Conservation (phyloP, 2,113 vertebrate species). For the Prinia subflava region DNA sequence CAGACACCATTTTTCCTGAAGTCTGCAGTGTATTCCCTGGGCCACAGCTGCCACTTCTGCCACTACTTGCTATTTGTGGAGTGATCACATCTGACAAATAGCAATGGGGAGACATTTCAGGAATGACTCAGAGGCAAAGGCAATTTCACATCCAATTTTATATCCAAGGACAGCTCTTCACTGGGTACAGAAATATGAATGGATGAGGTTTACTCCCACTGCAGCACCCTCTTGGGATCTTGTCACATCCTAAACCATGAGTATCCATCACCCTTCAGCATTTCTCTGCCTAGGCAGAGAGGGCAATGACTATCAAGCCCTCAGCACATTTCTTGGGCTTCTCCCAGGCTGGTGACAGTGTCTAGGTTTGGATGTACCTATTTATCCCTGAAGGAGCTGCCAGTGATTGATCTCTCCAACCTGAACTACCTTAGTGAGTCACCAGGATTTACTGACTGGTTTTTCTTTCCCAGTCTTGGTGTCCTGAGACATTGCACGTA, state of each 20-base stretch:
- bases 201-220: not conserved
- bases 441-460: not conserved
- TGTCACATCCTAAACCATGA: not conserved
- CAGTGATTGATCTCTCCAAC: not conserved
- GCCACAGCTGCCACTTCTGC: conserved; percentile 51
- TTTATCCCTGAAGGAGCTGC: not conserved
- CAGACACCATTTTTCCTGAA: conserved; percentile 45
- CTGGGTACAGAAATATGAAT: conserved; percentile 3
- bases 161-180: conserved; percentile 31
- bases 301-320: not conserved
- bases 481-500: not conserved
- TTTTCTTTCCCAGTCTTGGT: not conserved
- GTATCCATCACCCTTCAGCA: not conserved
- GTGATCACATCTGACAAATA: conserved; percentile 47
- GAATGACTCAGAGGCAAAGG: conserved; percentile 50
- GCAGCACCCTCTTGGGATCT: not conserved
- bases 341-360: not conserved
- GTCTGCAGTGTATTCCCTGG: conserved; percentile 38
- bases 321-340: not conserved
- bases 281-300: not conserved
- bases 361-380: not conserved
- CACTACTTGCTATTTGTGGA: conserved; percentile 36
- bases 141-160: conserved; percentile 41
- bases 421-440: not conserved
- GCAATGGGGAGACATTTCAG: conserved; percentile 36